These are phyloP conservation scores for Cherax quadricarinatus DNA, from an alignment of 1,140 invertebrate species.

Conservation along the genomic window DNA sequence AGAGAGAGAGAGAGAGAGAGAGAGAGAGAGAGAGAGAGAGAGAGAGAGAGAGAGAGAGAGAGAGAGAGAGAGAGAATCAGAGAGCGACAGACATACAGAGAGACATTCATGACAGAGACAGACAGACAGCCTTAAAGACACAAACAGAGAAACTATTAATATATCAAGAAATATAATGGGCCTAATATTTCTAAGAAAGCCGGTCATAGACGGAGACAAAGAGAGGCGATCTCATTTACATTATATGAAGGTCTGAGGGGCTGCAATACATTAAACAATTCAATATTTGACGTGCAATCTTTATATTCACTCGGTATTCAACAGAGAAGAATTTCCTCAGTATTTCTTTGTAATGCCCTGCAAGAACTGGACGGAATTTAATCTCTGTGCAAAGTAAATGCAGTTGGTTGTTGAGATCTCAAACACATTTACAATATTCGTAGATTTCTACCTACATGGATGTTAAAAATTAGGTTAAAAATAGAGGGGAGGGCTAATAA, in stretches of 20 bases:
- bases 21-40: constrained; percentile 38
- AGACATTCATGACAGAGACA: constrained; percentile 29
- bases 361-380: too few relatives aligned
- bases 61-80: constrained; percentile 28
- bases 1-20: constrained; percentile 38
- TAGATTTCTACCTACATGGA: too few relatives aligned
- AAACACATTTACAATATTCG: too few relatives aligned
- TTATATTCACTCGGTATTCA: too few relatives aligned
- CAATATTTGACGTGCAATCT: too few relatives aligned
- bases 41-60: constrained; percentile 17
- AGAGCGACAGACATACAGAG: constrained; percentile 28
- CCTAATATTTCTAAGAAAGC: too few relatives aligned
- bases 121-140: neutral
- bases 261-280: neutral
- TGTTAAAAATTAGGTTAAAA: too few relatives aligned
- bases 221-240: neutral
- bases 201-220: neutral
- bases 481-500: too few relatives aligned
- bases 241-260: neutral
- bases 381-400: too few relatives aligned
- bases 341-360: too few relatives aligned
- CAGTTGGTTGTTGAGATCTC: too few relatives aligned
- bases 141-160: neutral
- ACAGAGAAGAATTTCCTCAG: too few relatives aligned
- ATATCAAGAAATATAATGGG: neutral